A percentile compares a stretch with the other conserved stretches of the same genome.
Conservation (phyloP, 2,888 invertebrate species). For the Drosophila flavopinicola region DNA sequence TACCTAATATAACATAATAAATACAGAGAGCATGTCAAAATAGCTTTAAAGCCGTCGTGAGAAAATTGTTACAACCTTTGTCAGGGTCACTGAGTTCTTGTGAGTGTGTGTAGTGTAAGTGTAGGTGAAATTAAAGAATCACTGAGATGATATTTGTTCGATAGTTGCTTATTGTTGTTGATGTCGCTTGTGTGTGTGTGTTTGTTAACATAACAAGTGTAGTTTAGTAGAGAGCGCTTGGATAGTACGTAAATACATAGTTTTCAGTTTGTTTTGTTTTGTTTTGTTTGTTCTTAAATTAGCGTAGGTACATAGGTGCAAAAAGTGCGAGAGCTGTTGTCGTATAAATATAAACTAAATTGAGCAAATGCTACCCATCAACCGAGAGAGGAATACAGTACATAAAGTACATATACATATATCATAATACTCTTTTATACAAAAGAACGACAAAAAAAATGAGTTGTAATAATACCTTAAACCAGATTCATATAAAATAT, state of each 20-base stretch:
- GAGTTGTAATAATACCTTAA: constrained; percentile 39
- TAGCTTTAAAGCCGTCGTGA: constrained; percentile 56
- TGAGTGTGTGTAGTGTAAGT: constrained; percentile 12
- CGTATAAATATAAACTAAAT: constrained; percentile 50
- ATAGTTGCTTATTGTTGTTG: constrained; percentile 27
- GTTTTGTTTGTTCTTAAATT: constrained; percentile 57
- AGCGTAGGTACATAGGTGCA: constrained; percentile 72
- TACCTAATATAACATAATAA: constrained; percentile 30
- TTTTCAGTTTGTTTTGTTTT: constrained; percentile 28
- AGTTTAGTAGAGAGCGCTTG: constrained; percentile 31
- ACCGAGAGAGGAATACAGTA: constrained; percentile 40
- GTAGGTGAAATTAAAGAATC: constrained; percentile 29
- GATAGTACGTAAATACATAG: constrained; percentile 42
- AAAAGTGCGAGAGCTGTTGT: constrained; percentile 52
- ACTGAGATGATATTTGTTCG: constrained; percentile 59
- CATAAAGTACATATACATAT: constrained; percentile 32
- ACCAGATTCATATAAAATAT: constrained; percentile 36
- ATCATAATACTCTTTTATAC: constrained; percentile 60
- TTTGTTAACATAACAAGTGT: constrained; percentile 73
- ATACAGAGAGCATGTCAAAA: constrained; percentile 10
- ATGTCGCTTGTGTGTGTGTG: constrained; percentile 20
- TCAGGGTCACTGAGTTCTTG: constrained; percentile 43
- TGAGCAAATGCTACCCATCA: constrained; percentile 71
- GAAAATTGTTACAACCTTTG: constrained; percentile 64
- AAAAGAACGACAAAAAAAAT: constrained; percentile 48